These are phyloP conservation scores for Sialis lutaria DNA, from an alignment of 2,888 invertebrate species.

Conservation along the genomic window DNA sequence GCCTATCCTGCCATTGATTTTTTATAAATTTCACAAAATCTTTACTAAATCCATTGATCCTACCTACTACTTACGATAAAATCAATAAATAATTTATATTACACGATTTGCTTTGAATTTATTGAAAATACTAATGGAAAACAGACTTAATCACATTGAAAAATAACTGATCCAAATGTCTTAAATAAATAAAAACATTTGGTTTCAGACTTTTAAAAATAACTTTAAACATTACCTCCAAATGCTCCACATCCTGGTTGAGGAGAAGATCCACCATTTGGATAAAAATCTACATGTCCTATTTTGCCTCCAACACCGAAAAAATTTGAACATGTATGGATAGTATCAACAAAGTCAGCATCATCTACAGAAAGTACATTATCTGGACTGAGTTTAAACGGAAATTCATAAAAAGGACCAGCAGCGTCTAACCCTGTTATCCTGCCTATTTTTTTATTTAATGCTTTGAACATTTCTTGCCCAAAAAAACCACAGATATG, in stretches of 20 bases:
- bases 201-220: too few species aligned
- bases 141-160: too few species aligned
- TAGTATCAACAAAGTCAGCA: conserved; percentile 25
- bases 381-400: conserved; percentile 6
- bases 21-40: too few species aligned
- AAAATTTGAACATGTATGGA: conserved; percentile 24
- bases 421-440: conserved; percentile 15
- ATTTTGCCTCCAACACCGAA: conserved; percentile 20
- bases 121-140: too few species aligned
- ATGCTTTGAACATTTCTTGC: conserved; percentile 9
- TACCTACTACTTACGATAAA: too few species aligned
- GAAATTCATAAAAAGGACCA: conserved; percentile 7
- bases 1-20: too few species aligned
- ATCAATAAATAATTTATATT: neutral
- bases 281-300: conserved; percentile 26
- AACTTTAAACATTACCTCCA: neutral
- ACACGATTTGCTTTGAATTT: neutral
- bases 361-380: conserved; percentile 14
- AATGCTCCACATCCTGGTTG: conserved; percentile 22
- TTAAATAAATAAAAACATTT: too few species aligned
- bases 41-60: too few species aligned
- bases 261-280: conserved; percentile 22
- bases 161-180: neutral
- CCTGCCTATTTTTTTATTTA: conserved; percentile 13
- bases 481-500: conserved; percentile 21